These are phyloP conservation scores for Lepetodrilus schrolli DNA, from an alignment of 2,888 invertebrate genomes.

Conservation along the genomic window DNA sequence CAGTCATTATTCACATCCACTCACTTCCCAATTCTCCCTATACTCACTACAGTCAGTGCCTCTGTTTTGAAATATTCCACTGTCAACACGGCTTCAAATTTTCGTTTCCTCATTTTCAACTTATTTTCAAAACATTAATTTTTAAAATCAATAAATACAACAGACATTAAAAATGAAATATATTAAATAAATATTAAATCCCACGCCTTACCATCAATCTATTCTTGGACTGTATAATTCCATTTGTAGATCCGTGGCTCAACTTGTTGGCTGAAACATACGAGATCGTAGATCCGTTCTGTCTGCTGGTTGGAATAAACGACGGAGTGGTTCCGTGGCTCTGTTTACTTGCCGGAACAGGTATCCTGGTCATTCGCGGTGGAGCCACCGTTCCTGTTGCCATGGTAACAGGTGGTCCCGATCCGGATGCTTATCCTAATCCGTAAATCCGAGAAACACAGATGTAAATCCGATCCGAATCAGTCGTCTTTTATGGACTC, in stretches of 20 bases:
- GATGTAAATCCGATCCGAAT: conserved; percentile 4
- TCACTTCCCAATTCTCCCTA: not conserved
- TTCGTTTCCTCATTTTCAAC: too few species aligned
- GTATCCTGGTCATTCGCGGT: conserved; percentile 37
- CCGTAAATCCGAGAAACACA: not conserved
- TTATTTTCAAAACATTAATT: too few species aligned
- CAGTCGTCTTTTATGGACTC: not conserved
- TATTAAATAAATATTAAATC: not conserved
- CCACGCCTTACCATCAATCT: not conserved
- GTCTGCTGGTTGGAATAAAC: too few species aligned
- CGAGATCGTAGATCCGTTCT: too few species aligned
- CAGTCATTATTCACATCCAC: not conserved
- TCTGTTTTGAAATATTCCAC: too few species aligned
- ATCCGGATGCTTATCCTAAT: not conserved
- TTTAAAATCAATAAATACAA: not conserved
- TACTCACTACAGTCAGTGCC: not conserved
- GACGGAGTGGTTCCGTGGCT: not conserved
- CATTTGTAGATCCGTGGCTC: not conserved
- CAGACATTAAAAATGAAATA: not conserved
- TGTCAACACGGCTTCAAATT: too few species aligned
- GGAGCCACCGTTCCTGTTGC: conserved; percentile 38
- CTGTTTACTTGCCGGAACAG: conserved; percentile 28
- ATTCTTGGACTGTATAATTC: conserved; percentile 13
- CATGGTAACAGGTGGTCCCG: conserved; percentile 29
- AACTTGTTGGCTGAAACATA: conserved; percentile 19